A percentile compares a stretch with the other conserved stretches of the same genome.
Conservation (phyloP, 1,140 invertebrate genomes). For the Drosophila kikkawai region DNA sequence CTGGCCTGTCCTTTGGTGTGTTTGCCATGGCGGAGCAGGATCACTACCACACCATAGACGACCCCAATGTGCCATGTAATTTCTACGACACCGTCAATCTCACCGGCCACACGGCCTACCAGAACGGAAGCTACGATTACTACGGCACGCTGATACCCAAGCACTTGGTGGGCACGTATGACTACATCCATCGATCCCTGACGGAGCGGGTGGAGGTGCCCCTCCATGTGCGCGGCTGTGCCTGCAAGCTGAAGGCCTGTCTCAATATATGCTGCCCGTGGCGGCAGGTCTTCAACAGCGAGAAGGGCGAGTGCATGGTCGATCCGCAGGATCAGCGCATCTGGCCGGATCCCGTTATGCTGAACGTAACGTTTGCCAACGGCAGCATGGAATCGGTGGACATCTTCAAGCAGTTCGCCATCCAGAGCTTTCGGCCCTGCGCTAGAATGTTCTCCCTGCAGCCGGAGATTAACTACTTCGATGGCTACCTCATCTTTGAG, state of each 20-base stretch:
- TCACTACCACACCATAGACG: conserved; percentile 67
- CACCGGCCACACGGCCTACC: conserved; percentile 53
- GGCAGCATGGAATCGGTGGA: conserved; percentile 44
- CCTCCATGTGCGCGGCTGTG: conserved; percentile 67
- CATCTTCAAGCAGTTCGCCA: conserved; percentile 70
- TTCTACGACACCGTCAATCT: conserved; percentile 81
- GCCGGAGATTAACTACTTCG: conserved; percentile 57
- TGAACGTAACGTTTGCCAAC: conserved; percentile 68
- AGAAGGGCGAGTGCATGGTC: conserved; percentile 31
- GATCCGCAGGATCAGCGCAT: conserved; percentile 29
- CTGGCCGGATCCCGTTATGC: conserved; percentile 56
- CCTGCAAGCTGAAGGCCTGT: conserved; percentile 79
- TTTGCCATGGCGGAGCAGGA: conserved; percentile 47
- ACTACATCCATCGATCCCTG: conserved; percentile 70
- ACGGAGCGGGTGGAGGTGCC: conserved; percentile 61
- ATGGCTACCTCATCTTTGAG: conserved; percentile 61
- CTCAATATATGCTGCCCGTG: conserved; percentile 80
- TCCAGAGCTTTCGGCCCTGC: conserved; percentile 77
- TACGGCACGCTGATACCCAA: conserved; percentile 68
- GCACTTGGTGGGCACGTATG: conserved; percentile 65
- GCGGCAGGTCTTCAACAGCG: conserved; percentile 50
- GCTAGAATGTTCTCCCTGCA: conserved; percentile 67
- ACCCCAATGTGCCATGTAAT: conserved; percentile 67
- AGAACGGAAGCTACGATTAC: conserved; percentile 74
- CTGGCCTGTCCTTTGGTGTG: conserved; percentile 56